A percentile compares a stretch with the other conserved stretches of the same genome.
Evolutionary conservation across 2,113 vertebrate genomes (phyloP).

Genomic region (Sciurus niger): DNA sequence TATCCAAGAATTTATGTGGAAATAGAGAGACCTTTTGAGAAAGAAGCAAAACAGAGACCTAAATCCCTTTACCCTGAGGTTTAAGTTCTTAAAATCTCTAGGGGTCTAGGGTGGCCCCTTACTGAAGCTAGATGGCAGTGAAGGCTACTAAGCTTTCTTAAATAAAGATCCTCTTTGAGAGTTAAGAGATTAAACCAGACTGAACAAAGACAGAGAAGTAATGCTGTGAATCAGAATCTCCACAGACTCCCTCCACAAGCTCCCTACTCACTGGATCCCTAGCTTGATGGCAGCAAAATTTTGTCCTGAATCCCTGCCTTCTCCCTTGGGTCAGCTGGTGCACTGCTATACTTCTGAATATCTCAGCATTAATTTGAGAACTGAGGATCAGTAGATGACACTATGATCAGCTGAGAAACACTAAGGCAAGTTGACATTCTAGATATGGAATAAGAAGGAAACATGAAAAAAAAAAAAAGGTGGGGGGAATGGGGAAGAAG

Average conservation of each 20-base stretch:
- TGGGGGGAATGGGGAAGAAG: accelerated
- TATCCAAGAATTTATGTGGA: not conserved
- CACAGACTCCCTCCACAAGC: too few relatives aligned
- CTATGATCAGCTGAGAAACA: not conserved
- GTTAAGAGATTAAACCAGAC: not conserved
- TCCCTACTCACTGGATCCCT: not conserved
- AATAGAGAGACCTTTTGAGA: not conserved
- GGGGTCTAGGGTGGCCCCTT: not conserved
- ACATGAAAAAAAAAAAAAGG: not conserved
- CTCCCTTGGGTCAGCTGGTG: not conserved
- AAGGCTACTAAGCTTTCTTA: not conserved
- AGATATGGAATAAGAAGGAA: not conserved
- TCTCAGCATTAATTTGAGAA: not conserved
- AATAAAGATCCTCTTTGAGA: not conserved
- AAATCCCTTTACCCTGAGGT: not conserved
- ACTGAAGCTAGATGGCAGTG: slow-evolving; percentile 66
- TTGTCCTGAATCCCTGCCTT: not conserved
- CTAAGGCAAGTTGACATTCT: not conserved
- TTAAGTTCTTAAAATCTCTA: slow-evolving; percentile 11
- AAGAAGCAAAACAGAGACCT: not conserved
- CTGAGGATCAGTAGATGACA: not conserved
- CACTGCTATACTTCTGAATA: not conserved
- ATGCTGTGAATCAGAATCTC: not conserved
- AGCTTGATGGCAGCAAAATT: not conserved
- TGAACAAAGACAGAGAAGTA: not conserved